Evolutionary conservation across 2,888 invertebrate species (phyloP).

Genomic region (Onchidella celtica): DNA sequence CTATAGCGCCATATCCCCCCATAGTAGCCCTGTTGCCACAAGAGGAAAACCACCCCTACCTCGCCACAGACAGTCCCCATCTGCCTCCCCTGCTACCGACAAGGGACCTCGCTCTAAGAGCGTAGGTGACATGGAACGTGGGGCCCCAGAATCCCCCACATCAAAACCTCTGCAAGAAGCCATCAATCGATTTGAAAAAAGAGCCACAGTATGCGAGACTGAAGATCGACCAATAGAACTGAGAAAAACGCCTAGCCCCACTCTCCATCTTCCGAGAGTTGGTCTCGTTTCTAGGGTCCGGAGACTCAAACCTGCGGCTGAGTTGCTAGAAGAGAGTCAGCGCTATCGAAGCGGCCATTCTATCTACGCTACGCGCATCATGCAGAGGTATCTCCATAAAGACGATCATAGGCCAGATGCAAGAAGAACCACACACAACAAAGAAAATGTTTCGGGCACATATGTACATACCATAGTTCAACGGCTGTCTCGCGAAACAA

Average conservation of each 20-base stretch:
- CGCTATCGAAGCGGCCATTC: conserved; percentile 72
- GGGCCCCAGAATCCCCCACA: not conserved
- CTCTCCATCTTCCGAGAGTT: conserved; percentile 57
- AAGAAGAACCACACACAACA: conserved; percentile 56
- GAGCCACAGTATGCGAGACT: conserved; percentile 55
- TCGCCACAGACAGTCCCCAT: conserved; percentile 53
- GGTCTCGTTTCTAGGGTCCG: conserved; percentile 64
- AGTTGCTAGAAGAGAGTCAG: conserved; percentile 75
- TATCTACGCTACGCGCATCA: conserved; percentile 68
- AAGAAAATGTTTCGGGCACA: conserved; percentile 66
- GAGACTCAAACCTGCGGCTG: conserved; percentile 75
- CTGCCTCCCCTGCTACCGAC: conserved; percentile 35
- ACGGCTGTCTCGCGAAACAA: conserved; percentile 71
- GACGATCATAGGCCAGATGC: conserved; percentile 54
- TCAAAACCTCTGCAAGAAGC: conserved; percentile 46
- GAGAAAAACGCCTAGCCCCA: conserved; percentile 61
- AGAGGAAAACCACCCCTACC: conserved; percentile 57
- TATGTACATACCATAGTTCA: conserved; percentile 72
- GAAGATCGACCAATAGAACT: conserved; percentile 54
- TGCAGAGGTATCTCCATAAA: conserved; percentile 68
- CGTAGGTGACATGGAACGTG: conserved; percentile 50
- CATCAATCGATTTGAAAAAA: conserved; percentile 53
- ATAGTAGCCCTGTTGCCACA: conserved; percentile 40
- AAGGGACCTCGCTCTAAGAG: conserved; percentile 53
- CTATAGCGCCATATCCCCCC: conserved; percentile 48